A percentile compares a stretch with the other conserved stretches of the same genome.
Evolutionary conservation across 2,888 invertebrate species (phyloP).

Genomic region (Andrena hattorfiana): DNA sequence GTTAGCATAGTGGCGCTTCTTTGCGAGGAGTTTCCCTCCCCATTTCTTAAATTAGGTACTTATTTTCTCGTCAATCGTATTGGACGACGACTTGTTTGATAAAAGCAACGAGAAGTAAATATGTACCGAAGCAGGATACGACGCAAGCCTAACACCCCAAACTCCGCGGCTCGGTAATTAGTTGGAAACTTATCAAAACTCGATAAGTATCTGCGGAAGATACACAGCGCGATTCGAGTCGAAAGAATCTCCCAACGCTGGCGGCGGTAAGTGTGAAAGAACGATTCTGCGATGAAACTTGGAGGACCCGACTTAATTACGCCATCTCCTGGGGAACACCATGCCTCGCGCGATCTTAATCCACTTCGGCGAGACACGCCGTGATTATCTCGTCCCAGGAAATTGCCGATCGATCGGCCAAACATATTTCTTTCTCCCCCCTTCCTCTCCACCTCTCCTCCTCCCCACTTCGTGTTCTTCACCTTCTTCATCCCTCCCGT

Average conservation of each 20-base stretch:
- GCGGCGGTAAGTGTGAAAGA: conserved; percentile 66
- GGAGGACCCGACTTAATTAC: conserved; percentile 69
- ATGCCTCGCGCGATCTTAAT: conserved; percentile 63
- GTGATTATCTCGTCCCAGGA: conserved; percentile 60
- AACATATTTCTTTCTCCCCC: conserved; percentile 13
- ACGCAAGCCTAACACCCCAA: conserved; percentile 5
- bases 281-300: conserved; percentile 69
- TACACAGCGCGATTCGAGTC: conserved; percentile 58
- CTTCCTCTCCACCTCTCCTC: not conserved
- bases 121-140: not conserved
- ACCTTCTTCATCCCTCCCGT: not conserved
- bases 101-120: conserved; percentile 42
- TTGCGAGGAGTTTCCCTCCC: not conserved
- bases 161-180: conserved; percentile 57
- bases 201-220: conserved; percentile 59
- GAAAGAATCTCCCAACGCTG: conserved; percentile 57
- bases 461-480: not conserved
- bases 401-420: conserved; percentile 63
- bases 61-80: not conserved
- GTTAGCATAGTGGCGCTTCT: not conserved
- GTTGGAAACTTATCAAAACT: conserved; percentile 67
- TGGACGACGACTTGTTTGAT: not conserved
- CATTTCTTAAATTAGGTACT: not conserved
- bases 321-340: conserved; percentile 42
- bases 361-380: conserved; percentile 51